Conservation (phyloP, 2,113 vertebrate species). For the Lanius ludovicianus region DNA sequence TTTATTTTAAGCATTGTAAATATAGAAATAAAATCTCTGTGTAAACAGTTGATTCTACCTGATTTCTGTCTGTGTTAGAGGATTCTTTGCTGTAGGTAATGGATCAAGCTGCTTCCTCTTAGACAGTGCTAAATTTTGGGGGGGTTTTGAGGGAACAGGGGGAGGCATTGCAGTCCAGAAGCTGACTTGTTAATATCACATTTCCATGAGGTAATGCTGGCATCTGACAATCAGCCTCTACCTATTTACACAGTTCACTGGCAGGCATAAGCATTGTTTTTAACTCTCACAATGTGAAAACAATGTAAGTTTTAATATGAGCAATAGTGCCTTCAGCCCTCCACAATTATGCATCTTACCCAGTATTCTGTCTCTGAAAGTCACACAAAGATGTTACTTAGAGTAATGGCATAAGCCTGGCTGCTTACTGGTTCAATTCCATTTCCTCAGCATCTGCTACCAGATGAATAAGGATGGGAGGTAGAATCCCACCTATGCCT, state of each 20-base stretch:
- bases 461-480: not conserved
- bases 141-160: not conserved
- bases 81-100: not conserved
- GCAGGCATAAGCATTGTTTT: not conserved
- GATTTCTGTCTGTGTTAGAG: not conserved
- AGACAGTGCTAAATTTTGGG: not conserved
- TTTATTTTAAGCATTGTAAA: slow-evolving; percentile 62
- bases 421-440: not conserved
- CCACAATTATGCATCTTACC: not conserved
- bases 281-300: not conserved
- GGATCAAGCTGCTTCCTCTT: not conserved
- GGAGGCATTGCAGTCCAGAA: not conserved
- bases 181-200: not conserved
- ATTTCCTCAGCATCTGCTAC: not conserved
- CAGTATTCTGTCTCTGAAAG: not conserved
- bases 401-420: not conserved
- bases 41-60: not conserved
- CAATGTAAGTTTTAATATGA: not conserved
- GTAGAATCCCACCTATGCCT: not conserved
- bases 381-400: not conserved
- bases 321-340: not conserved
- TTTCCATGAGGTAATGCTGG: not conserved
- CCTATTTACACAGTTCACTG: not conserved
- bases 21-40: slow-evolving; percentile 64
- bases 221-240: not conserved